Base-by-base conservation (phyloP, 2,888 invertebrate species). In the Cephus pygmeus region DNA sequence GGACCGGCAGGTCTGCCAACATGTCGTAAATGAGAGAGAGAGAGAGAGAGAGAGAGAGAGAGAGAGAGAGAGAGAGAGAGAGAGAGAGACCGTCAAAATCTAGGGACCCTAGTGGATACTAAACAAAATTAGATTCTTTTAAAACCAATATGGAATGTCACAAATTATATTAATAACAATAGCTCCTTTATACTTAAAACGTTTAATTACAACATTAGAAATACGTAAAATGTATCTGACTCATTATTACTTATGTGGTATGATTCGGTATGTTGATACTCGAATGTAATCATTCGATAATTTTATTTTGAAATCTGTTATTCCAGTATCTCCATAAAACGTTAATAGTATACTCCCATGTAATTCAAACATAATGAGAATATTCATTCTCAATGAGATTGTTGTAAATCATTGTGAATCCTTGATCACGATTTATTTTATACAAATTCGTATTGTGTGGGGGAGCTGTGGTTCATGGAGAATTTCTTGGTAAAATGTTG, bases 1-100 rank as follows among this genome's bases (percentile, higher is more conserved):
- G 83, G 82, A 83, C 84, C 82, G 84, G 81, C 87, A 86, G 81
- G 85, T 77, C 79, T 85, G 79, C 87, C 87, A 87, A 83, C 68
- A 23, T 56, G 4, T 15, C 9, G 9, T 23, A 56, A 23, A 23
- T 9, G 6, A 15, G 56, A 56, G 15, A 40, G 34, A 34, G 40
- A 40, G 15, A 15, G 4, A 12, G 40, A 40, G 4, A 15, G 23
- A 56, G 56, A 56, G 23, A 56, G 40, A 40, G 15, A 15, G 4
- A 12, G 40, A 40, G 4, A 15, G 6, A 15, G 56, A 56, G 15
- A 40, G 34, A 34, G 40, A 40, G 15, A 15, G 4, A 12, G 40
- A 40, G 4, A 15, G 23, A 56, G 56, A 56, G 23, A 56, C 56
- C 56, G 56, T 56, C 56, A 40, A 23, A 15, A 56, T 56, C 56